Conservation (phyloP, 2,113 vertebrate species). For the Capreolus pygargus region DNA sequence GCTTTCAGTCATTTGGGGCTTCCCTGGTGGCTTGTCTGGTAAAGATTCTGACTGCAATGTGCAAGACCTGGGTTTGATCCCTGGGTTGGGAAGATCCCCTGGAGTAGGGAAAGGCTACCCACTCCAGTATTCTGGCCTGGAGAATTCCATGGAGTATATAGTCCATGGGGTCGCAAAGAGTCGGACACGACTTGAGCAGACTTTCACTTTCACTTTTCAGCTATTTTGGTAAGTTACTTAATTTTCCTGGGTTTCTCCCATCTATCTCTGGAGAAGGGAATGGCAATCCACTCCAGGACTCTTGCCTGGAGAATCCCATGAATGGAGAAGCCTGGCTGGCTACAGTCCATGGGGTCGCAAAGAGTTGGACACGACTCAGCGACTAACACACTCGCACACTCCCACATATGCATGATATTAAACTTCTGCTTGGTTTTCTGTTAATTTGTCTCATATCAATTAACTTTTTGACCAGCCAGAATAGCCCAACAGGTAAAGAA, state of each 20-base stretch:
- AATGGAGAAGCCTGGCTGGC: neutral
- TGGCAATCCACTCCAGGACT: neutral
- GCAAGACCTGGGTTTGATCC: neutral
- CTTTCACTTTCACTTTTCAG: neutral
- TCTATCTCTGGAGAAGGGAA: neutral
- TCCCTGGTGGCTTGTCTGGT: neutral
- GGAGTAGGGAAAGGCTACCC: neutral
- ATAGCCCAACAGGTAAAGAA: neutral
- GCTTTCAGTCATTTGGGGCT: neutral
- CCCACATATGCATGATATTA: neutral
- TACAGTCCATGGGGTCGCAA: neutral
- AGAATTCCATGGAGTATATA: neutral
- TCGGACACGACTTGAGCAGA: neutral
- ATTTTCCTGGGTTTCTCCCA: neutral
- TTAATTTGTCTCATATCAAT: neutral
- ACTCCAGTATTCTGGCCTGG: neutral
- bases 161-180: neutral
- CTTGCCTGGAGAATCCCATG: neutral
- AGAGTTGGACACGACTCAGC: neutral
- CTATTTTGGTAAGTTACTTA: neutral
- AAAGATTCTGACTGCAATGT: neutral
- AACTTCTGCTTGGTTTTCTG: neutral
- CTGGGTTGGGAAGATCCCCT: neutral
- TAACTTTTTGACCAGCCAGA: neutral
- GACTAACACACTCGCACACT: neutral